Conservation (phyloP, 2,113 vertebrate species). For the Hemicordylus capensis region DNA sequence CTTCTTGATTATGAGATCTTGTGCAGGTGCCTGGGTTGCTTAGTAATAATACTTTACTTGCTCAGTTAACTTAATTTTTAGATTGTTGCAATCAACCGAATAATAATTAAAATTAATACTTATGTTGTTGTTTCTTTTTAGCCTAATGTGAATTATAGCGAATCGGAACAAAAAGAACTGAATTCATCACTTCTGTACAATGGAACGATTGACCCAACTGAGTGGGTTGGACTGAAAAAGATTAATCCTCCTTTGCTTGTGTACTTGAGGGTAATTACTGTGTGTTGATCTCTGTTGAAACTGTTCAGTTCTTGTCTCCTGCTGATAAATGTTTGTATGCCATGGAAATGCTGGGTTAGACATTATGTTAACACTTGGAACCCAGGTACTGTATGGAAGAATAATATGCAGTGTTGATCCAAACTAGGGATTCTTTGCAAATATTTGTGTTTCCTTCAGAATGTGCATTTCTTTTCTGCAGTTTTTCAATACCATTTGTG, state of each 20-base stretch:
- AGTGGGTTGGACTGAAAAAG: slow-evolving; percentile 94
- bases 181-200: slow-evolving; percentile 83
- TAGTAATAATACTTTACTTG: background rate
- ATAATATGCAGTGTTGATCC: too few species aligned
- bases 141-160: slow-evolving; percentile 80
- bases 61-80: too few species aligned
- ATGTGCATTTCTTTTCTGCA: too few species aligned
- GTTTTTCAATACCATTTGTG: too few species aligned
- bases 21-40: background rate
- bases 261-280: slow-evolving; percentile 87
- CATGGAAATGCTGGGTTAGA: background rate
- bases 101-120: background rate
- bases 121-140: slow-evolving; percentile 62
- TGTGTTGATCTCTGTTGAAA: background rate
- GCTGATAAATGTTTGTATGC: background rate
- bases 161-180: slow-evolving; percentile 70
- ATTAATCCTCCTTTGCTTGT: slow-evolving; percentile 83
- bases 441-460: too few species aligned
- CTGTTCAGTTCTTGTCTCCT: background rate
- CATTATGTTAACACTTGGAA: background rate
- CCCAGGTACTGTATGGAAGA: too few species aligned
- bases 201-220: slow-evolving; percentile 82
- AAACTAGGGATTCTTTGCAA: too few species aligned
- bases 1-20: background rate
- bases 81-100: background rate